Conservation (phyloP, 2,797 vertebrate genomes). For the Pseudotriccus pelzelni region DNA sequence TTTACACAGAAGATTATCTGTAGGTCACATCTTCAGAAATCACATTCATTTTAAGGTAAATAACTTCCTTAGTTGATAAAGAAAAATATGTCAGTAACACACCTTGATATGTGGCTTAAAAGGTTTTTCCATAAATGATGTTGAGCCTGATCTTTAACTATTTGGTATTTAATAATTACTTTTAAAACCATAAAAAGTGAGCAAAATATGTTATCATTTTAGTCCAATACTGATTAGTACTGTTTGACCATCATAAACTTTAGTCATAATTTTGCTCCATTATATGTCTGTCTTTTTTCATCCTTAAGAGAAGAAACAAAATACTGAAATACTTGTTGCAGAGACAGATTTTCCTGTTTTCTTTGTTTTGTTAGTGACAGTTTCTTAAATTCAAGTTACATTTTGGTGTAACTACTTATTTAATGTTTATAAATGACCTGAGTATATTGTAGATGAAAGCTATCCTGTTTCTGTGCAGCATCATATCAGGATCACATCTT, state of each 20-base stretch:
- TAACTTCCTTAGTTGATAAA: neutral
- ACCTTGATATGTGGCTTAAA: neutral
- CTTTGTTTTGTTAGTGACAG: neutral
- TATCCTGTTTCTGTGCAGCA: neutral
- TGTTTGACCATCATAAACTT: neutral
- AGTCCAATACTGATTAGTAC: neutral
- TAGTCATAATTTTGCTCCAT: neutral
- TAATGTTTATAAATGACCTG: neutral
- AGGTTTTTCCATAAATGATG: neutral
- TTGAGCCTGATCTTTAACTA: neutral
- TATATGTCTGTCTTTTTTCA: neutral
- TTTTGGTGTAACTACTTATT: neutral
- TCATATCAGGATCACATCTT: neutral
- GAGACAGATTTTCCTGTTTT: neutral
- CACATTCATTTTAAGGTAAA: neutral
- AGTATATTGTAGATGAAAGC: neutral
- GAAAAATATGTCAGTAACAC: neutral
- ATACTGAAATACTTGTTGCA: neutral
- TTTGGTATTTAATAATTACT: neutral
- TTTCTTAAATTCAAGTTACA: neutral
- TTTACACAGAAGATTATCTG: neutral
- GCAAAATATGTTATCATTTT: neutral
- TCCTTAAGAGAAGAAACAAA: neutral
- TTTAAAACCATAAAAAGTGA: neutral
- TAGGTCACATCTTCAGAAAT: neutral